These are phyloP conservation scores for Triplophysa siluroides DNA, from an alignment of 2,113 vertebrate species.

Conservation along the genomic window DNA sequence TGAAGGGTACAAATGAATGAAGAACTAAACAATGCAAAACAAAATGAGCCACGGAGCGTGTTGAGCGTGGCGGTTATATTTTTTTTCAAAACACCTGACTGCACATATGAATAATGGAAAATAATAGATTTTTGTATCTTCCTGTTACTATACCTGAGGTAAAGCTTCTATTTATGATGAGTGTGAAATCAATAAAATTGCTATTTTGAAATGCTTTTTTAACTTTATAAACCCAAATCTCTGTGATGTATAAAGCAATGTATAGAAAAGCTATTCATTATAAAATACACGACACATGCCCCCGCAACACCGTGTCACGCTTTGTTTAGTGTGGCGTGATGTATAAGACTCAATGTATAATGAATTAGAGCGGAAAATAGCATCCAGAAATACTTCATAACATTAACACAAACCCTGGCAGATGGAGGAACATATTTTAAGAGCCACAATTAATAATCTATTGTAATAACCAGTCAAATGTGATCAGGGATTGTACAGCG, in stretches of 20 bases:
- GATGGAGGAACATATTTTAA: background rate
- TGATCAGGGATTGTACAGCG: too few species aligned
- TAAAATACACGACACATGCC: background rate
- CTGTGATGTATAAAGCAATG: background rate
- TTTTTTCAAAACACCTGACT: background rate
- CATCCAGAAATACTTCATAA: slow-evolving; percentile 17
- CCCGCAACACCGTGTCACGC: background rate
- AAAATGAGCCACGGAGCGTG: background rate
- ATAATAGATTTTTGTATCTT: too few species aligned
- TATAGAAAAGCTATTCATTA: background rate
- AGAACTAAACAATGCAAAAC: background rate
- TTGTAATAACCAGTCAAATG: background rate
- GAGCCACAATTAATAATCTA: slow-evolving; percentile 3
- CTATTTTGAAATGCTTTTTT: too few species aligned
- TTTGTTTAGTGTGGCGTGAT: slow-evolving; percentile 25
- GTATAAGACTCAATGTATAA: slow-evolving; percentile 33
- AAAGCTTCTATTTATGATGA: too few species aligned
- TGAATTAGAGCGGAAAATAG: slow-evolving; percentile 44
- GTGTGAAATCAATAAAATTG: too few species aligned
- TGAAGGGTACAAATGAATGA: background rate
- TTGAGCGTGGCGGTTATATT: background rate
- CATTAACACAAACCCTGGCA: background rate
- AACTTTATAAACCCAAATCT: too few species aligned
- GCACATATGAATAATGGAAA: too few species aligned
- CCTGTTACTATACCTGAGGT: too few species aligned